Base-by-base conservation (phyloP, 2,888 invertebrate genomes). In the Drosophila aldrichi region DNA sequence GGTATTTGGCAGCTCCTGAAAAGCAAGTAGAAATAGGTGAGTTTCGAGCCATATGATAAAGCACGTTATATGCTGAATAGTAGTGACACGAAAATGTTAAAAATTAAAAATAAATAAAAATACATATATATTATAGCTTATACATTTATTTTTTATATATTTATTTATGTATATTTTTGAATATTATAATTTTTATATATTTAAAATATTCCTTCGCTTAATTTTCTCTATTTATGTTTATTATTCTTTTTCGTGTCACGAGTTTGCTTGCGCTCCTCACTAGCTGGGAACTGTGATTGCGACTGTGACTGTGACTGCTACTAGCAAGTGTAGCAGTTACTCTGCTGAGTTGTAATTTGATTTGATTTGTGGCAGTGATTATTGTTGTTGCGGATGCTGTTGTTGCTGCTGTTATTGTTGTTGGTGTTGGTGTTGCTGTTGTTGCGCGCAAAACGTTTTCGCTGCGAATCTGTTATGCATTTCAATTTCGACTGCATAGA, bases 331-430 rank as follows among this genome's bases (percentile, higher is more conserved):
- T 55, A 29, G 41, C 55, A 34, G 64, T 64, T 40, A 62, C 59
- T 66, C 32, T 25, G 66, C 61, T 34, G 46, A 51, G 57, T 56
- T 65, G 71, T 70, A 82, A 79, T 66, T 72, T 77, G 68, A 88
- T 83, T 85, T 88, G 74, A 52, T 83, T 82, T 88, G 71, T 52
- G 60, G 66, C 62, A 49, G 46, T 63, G 59, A 79, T 70, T 77
- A 56, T 63, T 32, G 49, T 38, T 54, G 44, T 25, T 56, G 54
- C 2, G n/a, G 16, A 38, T 52, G 9, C 14, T 29, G 14, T 34
- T 48, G 46, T n/a, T 5, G 32, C 2, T 20, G 54, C n/a, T 36
- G 14, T 5, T 36, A 5, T 3, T 34, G 34, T 59, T 32, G 54
- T 25, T 54, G 43, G 8, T 34, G 38, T 4, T 16, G 46, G 16